phyloP scores from a whole-genome alignment of 2,888 invertebrate species.

The Stenoptilia bipunctidactyla region DNA sequence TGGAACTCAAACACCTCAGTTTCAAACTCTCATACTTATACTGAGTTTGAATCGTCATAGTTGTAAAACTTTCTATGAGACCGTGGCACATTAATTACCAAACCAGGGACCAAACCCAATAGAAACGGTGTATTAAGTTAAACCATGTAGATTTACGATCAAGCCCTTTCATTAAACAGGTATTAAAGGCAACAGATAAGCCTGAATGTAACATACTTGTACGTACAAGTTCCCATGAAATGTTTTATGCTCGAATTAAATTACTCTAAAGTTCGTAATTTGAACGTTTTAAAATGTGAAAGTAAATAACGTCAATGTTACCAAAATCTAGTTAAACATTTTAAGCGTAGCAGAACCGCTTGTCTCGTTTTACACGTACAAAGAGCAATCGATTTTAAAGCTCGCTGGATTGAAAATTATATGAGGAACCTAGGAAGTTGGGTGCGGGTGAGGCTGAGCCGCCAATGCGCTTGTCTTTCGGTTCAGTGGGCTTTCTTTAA shows the following conservation, averaged over 20 bases:
- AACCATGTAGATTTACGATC: conserved; percentile 67
- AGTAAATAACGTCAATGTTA: too few species aligned
- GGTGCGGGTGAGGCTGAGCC: conserved; percentile 50
- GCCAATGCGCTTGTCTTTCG: conserved; percentile 72
- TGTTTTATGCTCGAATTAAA: conserved; percentile 48
- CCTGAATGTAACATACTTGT: conserved; percentile 54
- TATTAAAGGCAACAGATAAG: conserved; percentile 64
- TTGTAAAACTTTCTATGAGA: conserved; percentile 61
- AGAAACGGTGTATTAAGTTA: conserved; percentile 57
- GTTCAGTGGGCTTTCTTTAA: conserved; percentile 73
- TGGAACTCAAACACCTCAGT: conserved; percentile 49
- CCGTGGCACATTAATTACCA: conserved; percentile 61
- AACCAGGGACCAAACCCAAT: conserved; percentile 46
- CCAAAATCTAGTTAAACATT: conserved; percentile 12
- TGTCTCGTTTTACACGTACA: conserved; percentile 62
- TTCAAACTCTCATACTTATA: conserved; percentile 57
- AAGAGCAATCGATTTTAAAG: conserved; percentile 69
- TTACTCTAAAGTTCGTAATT: conserved; percentile 21
- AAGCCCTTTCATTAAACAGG: conserved; percentile 68
- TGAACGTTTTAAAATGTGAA: too few species aligned
- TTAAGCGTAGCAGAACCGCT: conserved; percentile 37
- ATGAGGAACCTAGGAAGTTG: conserved; percentile 53
- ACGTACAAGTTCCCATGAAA: conserved; percentile 41
- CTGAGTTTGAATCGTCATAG: conserved; percentile 54
- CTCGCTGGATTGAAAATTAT: conserved; percentile 71